These are phyloP conservation scores for Anolis apletophallus DNA, from an alignment of 2,797 vertebrate species.

Conservation along the genomic window DNA sequence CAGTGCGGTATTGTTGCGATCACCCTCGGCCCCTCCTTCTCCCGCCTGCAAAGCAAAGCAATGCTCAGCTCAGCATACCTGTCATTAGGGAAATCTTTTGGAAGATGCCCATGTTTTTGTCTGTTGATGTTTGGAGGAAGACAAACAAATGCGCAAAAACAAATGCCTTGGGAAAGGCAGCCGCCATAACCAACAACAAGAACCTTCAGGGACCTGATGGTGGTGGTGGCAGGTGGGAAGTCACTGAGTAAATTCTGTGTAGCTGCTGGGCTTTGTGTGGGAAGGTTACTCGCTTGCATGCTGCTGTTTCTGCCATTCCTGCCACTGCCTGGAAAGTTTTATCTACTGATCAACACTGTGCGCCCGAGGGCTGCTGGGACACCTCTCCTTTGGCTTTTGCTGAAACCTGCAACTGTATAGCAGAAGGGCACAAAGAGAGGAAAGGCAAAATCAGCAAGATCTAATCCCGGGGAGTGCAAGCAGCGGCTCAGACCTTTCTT, in stretches of 20 bases:
- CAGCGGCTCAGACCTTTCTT: conserved; percentile 56
- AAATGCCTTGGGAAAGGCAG: conserved; percentile 66
- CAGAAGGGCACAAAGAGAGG: conserved; percentile 49
- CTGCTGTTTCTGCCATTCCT: conserved; percentile 45
- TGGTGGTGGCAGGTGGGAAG: conserved; percentile 69
- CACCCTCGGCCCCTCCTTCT: background rate
- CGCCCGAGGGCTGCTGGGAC: conserved; percentile 83
- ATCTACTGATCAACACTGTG: conserved; percentile 76
- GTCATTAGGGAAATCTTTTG: conserved; percentile 61
- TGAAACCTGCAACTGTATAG: conserved; percentile 58
- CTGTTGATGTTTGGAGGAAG: background rate
- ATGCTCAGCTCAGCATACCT: conserved; percentile 52
- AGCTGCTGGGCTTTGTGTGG: conserved; percentile 45
- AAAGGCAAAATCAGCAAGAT: conserved; percentile 27
- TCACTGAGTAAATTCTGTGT: conserved; percentile 47
- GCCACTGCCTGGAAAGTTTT: conserved; percentile 72
- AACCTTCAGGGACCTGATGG: conserved; percentile 59
- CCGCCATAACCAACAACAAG: conserved; percentile 56
- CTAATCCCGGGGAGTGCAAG: conserved; percentile 62
- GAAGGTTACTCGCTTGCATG: background rate
- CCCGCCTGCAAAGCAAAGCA: conserved; percentile 41
- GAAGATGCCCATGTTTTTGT: conserved; percentile 53
- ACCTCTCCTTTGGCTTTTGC: conserved; percentile 78
- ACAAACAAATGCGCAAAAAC: background rate
- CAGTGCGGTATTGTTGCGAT: conserved; percentile 25